Evolutionary conservation across 2,113 vertebrate species (phyloP).

Genomic region (Lichenostomus cassidix): DNA sequence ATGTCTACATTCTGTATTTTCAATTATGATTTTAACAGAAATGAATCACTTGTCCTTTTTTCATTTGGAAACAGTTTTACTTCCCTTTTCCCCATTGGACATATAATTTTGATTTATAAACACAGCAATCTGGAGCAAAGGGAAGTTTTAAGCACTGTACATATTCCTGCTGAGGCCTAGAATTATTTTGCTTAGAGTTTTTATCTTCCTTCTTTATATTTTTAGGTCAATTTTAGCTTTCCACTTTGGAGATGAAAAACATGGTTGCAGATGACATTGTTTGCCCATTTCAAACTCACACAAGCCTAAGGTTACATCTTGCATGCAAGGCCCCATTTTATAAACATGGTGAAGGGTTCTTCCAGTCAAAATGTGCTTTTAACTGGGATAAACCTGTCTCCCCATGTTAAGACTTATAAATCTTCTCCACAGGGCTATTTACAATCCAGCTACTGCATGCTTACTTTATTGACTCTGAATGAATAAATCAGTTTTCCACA

Average conservation of each 20-base stretch:
- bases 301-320: slow-evolving; percentile 41
- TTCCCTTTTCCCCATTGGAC: slow-evolving; percentile 79
- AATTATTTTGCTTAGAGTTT: slow-evolving; percentile 32
- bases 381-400: slow-evolving; percentile 74
- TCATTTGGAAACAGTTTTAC: slow-evolving; percentile 80
- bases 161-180: slow-evolving; percentile 36
- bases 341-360: slow-evolving; percentile 53
- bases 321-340: slow-evolving; percentile 39
- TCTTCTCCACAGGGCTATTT: slow-evolving; percentile 70
- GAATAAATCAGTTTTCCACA: slow-evolving; percentile 75
- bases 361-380: slow-evolving; percentile 60
- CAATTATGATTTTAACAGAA: slow-evolving; percentile 78
- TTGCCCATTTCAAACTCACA: slow-evolving; percentile 29
- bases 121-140: slow-evolving; percentile 69
- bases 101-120: slow-evolving; percentile 86
- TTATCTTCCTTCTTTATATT: slow-evolving; percentile 9
- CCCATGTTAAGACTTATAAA: slow-evolving; percentile 71
- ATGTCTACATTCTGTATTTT: slow-evolving; percentile 74
- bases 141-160: slow-evolving; percentile 76
- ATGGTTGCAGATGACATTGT: neutral
- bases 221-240: slow-evolving; percentile 21
- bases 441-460: slow-evolving; percentile 73
- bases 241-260: slow-evolving; percentile 29
- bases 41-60: slow-evolving; percentile 76
- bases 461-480: slow-evolving; percentile 70